phyloP scores from a whole-genome alignment of 2,113 vertebrate genomes.

The Alethe diademata region DNA sequence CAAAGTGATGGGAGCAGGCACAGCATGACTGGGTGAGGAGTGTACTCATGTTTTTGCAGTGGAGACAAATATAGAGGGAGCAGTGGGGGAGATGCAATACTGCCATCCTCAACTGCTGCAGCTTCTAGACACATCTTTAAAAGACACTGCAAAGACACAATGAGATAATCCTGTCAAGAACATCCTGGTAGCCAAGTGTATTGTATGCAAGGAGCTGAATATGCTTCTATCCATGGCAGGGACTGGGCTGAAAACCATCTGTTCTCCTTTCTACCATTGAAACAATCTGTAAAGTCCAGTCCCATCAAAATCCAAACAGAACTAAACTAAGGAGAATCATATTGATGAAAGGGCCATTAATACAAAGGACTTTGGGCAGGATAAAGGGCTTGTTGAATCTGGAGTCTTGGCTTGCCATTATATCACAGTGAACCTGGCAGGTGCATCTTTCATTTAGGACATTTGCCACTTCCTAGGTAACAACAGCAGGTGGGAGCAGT shows the following conservation, averaged over 20 bases:
- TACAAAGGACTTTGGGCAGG: neutral
- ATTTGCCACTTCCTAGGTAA: neutral
- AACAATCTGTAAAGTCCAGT: neutral
- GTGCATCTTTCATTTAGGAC: neutral
- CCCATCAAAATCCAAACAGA: neutral
- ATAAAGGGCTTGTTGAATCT: neutral
- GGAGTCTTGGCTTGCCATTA: neutral
- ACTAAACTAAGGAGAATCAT: neutral
- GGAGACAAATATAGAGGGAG: neutral
- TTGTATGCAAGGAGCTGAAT: neutral
- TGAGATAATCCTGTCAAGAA: neutral
- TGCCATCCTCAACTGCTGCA: neutral
- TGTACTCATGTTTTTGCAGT: fast-evolving
- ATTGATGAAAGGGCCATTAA: neutral
- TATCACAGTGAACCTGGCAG: neutral
- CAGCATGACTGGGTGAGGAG: neutral
- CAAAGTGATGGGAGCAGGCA: neutral
- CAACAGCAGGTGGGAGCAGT: neutral
- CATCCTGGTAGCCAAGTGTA: neutral
- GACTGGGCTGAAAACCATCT: neutral
- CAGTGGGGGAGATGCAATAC: neutral
- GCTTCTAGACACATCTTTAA: neutral
- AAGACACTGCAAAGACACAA: neutral
- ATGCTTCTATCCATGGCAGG: neutral
- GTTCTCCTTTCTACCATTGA: neutral